phyloP scores from a whole-genome alignment of 2,888 invertebrate genomes.

The Eremobia ochroleuca region DNA sequence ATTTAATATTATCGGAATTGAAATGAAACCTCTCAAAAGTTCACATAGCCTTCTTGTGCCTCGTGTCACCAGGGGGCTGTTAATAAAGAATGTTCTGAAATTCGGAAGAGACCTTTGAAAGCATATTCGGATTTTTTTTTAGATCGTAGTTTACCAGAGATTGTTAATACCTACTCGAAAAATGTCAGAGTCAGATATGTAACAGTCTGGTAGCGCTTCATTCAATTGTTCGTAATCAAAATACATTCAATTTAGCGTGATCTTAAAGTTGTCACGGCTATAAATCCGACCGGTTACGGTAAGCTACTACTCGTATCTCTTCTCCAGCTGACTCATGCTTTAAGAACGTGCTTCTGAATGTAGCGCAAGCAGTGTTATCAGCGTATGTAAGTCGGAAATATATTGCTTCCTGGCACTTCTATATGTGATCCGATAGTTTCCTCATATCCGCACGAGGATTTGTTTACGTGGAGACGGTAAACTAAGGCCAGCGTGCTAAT shows the following conservation, averaged over 20 bases:
- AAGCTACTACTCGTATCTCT: neutral
- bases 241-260: neutral
- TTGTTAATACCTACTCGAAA: neutral
- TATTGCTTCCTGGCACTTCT: neutral
- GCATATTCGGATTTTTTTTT: neutral
- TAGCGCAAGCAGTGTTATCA: conserved; percentile 6
- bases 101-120: neutral
- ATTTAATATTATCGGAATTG: conserved; percentile 3
- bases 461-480: neutral
- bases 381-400: neutral
- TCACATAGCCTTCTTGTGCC: neutral
- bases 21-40: neutral
- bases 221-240: neutral
- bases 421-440: neutral
- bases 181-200: neutral
- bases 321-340: neutral
- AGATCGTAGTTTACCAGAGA: neutral
- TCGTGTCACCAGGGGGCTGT: neutral
- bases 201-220: neutral
- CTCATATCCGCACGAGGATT: neutral
- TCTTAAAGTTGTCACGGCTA: neutral
- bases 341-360: conserved; percentile 2
- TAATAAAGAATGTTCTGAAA: conserved; percentile 1
- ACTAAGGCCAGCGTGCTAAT: neutral
- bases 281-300: neutral